Evolutionary conservation across 2,797 vertebrate species (phyloP).

Genomic region (Argentina silus): DNA sequence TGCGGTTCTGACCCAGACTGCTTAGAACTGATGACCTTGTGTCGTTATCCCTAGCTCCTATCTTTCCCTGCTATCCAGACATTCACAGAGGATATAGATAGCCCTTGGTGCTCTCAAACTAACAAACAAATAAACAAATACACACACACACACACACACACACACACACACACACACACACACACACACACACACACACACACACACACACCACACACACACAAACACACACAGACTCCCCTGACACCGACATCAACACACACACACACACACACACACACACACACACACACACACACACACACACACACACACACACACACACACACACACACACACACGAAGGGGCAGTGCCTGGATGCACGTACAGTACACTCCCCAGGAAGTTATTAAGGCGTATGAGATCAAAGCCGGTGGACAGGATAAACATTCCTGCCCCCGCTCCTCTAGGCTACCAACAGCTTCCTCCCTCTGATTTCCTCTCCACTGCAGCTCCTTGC

Average conservation of each 20-base stretch:
- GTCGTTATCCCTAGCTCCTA: not conserved
- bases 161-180: not conserved
- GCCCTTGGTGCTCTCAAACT: not conserved
- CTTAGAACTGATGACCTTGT: not conserved
- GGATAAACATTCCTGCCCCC: slow-evolving; percentile 51
- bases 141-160: not conserved
- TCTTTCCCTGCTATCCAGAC: not conserved
- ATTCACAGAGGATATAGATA: not conserved
- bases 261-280: not conserved
- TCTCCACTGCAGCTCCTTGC: slow-evolving; percentile 25
- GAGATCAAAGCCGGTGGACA: slow-evolving; percentile 47
- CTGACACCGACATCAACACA: no score
- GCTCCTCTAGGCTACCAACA: slow-evolving; percentile 38
- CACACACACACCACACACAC: not conserved
- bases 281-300: not conserved
- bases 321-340: not conserved
- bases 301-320: not conserved
- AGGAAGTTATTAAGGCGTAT: slow-evolving; percentile 54
- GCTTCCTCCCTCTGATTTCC: slow-evolving; percentile 41
- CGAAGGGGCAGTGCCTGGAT: slow-evolving; percentile 30
- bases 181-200: not conserved
- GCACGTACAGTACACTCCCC: slow-evolving; percentile 45
- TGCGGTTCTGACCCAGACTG: not conserved
- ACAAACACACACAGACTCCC: not conserved
- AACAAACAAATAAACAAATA: not conserved